Percentiles rank a stretch among this genome's conserved stretches.
Conservation (phyloP, 2,113 vertebrate species). For the Pangasianodon gigas region DNA sequence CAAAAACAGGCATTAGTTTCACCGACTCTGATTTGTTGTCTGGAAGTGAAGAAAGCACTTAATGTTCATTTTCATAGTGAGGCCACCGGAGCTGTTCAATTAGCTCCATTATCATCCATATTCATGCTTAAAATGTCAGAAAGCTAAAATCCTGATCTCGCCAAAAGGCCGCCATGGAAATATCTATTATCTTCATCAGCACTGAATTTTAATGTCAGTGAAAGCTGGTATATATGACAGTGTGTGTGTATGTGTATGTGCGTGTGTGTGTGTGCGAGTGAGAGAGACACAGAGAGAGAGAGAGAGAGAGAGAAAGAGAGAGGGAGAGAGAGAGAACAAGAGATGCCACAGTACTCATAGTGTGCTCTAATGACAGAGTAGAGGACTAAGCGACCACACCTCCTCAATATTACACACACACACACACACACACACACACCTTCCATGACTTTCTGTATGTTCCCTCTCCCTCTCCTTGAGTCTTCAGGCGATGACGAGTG, state of each 20-base stretch:
- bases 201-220: slow-evolving; percentile 14
- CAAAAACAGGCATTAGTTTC: slow-evolving; percentile 20
- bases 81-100: slow-evolving; percentile 14
- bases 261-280: not conserved
- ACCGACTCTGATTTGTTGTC: not conserved
- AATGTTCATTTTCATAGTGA: slow-evolving; percentile 13
- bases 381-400: slow-evolving; percentile 43
- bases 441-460: not conserved
- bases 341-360: slow-evolving; percentile 24
- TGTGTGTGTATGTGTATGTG: slow-evolving; percentile 34
- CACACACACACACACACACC: not conserved
- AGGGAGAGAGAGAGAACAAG: not conserved
- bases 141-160: slow-evolving; percentile 1
- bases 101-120: slow-evolving; percentile 17
- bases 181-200: slow-evolving; percentile 32
- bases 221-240: slow-evolving; percentile 3
- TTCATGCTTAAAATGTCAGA: slow-evolving; percentile 5
- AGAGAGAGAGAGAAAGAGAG: not conserved
- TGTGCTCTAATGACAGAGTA: slow-evolving; percentile 45
- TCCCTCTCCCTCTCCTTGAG: not conserved
- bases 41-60: slow-evolving; percentile 21
- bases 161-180: slow-evolving; percentile 18
- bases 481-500: slow-evolving; percentile 45
- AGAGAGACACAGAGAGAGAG: not conserved
- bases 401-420: slow-evolving; percentile 43